Evolutionary conservation across 2,113 vertebrate species (phyloP), one percentile per base, ranked within the genome.

Genomic region (Ceyx margarethae): DNA sequence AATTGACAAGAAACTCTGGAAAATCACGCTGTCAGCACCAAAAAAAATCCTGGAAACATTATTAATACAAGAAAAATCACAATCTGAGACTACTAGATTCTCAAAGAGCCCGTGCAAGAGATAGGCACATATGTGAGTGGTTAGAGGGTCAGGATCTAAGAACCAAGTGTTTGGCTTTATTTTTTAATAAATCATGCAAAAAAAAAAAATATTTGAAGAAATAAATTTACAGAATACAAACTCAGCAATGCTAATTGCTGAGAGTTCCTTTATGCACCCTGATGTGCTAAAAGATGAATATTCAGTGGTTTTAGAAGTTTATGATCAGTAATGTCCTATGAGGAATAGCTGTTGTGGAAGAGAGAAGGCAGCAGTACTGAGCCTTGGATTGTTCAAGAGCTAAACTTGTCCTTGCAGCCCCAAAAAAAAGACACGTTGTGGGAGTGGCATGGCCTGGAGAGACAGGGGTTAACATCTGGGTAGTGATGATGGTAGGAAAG

Each of bases 221-320:
- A 94, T 91, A 87, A 91, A 94, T 94, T 87, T 85, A 62, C 95
- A 81, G 68, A 74, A 78, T 54, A 64, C 26, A 23, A 88, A 89
- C 90, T 80, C 65, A 37, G 42, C 48, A 65, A 88, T 94, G 57
- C 50, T 95, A 95, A 91, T 93, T 90, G 15, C 77, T 45, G 42
- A 67, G 80, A 83, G 65, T 64, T 80, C 29, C 91, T 87, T 90
- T 75, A 53, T 74, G 72, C 48, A 53, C 57, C 67, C 65, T 68
- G 75, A 35, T 78, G 85, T 91, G 90, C 83, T 90, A 88, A 78
- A 74, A 90, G 72, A 90, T 94, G 87, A 95, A 95, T 90, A 86
- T 90, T 93, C 86, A 8, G 6, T 65, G 50, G 13, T 91, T 91
- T 88, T 72, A 15, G 90, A 81, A 86, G 53, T 85, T 90, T 93